phyloP scores from a whole-genome alignment of 2,113 vertebrate genomes.

The Erythrocebus patas region DNA sequence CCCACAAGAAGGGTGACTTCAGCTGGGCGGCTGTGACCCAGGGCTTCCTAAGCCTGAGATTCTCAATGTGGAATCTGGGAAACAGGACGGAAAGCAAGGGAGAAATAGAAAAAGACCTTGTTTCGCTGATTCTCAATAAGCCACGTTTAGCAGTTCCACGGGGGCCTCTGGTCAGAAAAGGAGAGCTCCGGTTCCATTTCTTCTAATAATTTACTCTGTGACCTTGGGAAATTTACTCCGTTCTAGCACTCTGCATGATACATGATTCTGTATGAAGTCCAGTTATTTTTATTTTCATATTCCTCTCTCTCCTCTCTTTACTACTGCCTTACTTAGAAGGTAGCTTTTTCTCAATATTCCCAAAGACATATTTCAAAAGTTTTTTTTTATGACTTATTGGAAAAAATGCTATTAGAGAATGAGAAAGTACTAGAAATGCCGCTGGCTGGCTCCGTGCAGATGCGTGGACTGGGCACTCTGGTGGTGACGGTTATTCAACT shows the following conservation, averaged over 20 bases:
- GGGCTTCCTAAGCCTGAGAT: neutral
- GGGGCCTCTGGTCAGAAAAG: neutral
- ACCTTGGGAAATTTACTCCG: neutral
- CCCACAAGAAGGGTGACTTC: neutral
- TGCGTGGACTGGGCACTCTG: neutral
- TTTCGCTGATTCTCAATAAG: neutral
- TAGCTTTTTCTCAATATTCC: slow-evolving; percentile 10
- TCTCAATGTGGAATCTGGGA: fast-evolving
- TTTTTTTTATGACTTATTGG: slow-evolving; percentile 51
- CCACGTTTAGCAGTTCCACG: neutral
- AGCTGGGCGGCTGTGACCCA: fast-evolving
- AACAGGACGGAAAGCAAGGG: neutral
- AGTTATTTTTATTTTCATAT: neutral
- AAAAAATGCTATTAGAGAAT: neutral
- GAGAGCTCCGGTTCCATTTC: neutral
- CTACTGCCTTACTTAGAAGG: slow-evolving; percentile 67
- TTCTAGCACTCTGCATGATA: neutral
- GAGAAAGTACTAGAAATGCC: neutral
- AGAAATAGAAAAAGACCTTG: neutral
- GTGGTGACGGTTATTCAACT: neutral
- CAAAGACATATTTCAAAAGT: slow-evolving; percentile 57
- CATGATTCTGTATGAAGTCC: neutral
- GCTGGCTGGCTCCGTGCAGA: neutral
- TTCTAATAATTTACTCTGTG: neutral
- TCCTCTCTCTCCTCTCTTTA: neutral